phyloP scores from a whole-genome alignment of 2,797 vertebrate genomes.

The Kryptopterus vitreolus region DNA sequence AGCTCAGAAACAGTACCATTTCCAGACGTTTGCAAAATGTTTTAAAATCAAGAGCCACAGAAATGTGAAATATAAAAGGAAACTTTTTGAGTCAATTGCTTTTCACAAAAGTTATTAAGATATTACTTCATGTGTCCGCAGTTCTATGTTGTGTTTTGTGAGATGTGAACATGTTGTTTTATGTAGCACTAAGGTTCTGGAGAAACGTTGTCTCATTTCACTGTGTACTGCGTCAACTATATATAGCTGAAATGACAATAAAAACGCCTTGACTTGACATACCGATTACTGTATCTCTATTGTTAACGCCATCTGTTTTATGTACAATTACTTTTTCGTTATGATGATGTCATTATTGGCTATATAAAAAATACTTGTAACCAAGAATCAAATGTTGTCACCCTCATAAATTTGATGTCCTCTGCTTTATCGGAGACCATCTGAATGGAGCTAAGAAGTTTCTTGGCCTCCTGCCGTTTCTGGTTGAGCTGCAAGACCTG shows the following conservation, averaged over 20 bases:
- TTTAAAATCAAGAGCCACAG: not conserved
- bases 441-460: slow-evolving; percentile 95
- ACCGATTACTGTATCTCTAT: not conserved
- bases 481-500: slow-evolving; percentile 93
- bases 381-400: slow-evolving; percentile 51
- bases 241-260: no score
- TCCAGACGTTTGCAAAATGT: not conserved
- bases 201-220: no score
- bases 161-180: no score
- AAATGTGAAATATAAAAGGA: not conserved
- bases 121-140: no score
- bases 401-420: slow-evolving; percentile 99
- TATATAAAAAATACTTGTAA: not conserved
- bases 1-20: slow-evolving; percentile 2
- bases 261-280: no score
- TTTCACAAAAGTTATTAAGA: no score
- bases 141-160: no score
- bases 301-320: not conserved
- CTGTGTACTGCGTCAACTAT: no score
- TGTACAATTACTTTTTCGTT: not conserved
- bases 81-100: no score
- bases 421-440: slow-evolving; percentile 95
- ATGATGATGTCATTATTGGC: not conserved
- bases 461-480: slow-evolving; percentile 96
- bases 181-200: no score